Evolutionary conservation across 2,888 invertebrate genomes (phyloP).

Genomic region (Brenthis daphne): DNA sequence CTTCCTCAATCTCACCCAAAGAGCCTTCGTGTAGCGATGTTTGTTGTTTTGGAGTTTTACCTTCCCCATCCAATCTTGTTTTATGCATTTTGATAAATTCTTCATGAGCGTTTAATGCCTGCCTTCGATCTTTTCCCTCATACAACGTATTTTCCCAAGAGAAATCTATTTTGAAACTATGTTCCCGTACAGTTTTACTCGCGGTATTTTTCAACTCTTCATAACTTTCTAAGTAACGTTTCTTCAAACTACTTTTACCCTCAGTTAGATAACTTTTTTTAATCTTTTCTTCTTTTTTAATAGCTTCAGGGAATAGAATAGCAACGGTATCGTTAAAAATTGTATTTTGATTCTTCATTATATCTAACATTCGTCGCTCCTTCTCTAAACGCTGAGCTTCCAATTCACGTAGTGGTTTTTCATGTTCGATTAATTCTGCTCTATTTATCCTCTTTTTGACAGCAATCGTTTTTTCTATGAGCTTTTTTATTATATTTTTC

Average conservation of each 20-base stretch:
- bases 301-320: conserved; percentile 83
- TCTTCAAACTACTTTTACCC: conserved; percentile 62
- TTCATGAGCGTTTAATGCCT: conserved; percentile 68
- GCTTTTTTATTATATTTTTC: conserved; percentile 84
- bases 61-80: conserved; percentile 55
- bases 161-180: conserved; percentile 77
- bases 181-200: conserved; percentile 63
- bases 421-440: conserved; percentile 82
- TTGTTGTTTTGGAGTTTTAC: conserved; percentile 11
- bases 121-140: conserved; percentile 76
- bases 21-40: conserved; percentile 10
- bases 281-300: conserved; percentile 69
- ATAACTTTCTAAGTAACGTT: conserved; percentile 66
- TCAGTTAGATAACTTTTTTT: conserved; percentile 72
- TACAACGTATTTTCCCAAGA: conserved; percentile 80
- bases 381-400: conserved; percentile 82
- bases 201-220: conserved; percentile 56
- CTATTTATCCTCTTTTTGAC: conserved; percentile 84
- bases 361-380: conserved; percentile 80
- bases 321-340: conserved; percentile 86
- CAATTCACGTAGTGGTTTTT: conserved; percentile 82
- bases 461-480: conserved; percentile 84
- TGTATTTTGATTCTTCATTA: conserved; percentile 80
- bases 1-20: conserved; percentile 14
- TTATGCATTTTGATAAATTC: conserved; percentile 63